Percentiles rank a stretch among this genome's conserved stretches.
Evolutionary conservation across 2,113 vertebrate species (phyloP).

Genomic region (western clawed frog (Xenopus tropicalis)): DNA sequence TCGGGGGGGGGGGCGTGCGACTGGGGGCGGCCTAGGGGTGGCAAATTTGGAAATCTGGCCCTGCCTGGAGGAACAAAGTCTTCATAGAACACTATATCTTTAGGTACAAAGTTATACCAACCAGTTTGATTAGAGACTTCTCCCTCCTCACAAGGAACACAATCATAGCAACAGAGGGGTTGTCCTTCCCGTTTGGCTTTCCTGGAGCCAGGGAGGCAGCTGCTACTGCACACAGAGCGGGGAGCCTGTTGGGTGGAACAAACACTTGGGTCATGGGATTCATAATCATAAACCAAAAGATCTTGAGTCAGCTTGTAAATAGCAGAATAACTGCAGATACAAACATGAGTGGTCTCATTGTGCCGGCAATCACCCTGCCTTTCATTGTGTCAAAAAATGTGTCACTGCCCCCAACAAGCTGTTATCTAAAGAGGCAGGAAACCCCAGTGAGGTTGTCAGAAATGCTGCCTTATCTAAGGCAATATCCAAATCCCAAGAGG

Average conservation of each 20-base stretch:
- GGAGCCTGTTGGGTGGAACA: background rate
- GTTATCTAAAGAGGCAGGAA: background rate
- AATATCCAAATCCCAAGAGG: background rate
- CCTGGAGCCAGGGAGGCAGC: background rate
- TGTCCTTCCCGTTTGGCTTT: slow-evolving; percentile 2
- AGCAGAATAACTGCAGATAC: too few species aligned
- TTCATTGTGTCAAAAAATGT: background rate
- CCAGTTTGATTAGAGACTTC: slow-evolving; percentile 15
- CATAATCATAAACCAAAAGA: too few species aligned
- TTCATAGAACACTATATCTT: too few species aligned
- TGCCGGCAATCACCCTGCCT: background rate
- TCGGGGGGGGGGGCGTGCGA: too few species aligned
- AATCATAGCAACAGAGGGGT: slow-evolving; percentile 16
- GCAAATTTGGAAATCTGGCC: too few species aligned
- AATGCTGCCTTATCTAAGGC: background rate
- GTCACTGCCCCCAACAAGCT: background rate
- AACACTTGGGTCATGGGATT: too few species aligned
- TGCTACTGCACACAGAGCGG: background rate
- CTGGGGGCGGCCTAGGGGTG: too few species aligned
- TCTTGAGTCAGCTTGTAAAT: background rate
- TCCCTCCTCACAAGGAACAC: slow-evolving; percentile 14
- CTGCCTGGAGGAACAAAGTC: too few species aligned
- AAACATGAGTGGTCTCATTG: too few species aligned
- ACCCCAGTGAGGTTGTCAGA: background rate
- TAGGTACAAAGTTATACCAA: background rate